Evolutionary conservation across 2,797 vertebrate genomes (phyloP).

Genomic region (Phalanger gymnotis): DNA sequence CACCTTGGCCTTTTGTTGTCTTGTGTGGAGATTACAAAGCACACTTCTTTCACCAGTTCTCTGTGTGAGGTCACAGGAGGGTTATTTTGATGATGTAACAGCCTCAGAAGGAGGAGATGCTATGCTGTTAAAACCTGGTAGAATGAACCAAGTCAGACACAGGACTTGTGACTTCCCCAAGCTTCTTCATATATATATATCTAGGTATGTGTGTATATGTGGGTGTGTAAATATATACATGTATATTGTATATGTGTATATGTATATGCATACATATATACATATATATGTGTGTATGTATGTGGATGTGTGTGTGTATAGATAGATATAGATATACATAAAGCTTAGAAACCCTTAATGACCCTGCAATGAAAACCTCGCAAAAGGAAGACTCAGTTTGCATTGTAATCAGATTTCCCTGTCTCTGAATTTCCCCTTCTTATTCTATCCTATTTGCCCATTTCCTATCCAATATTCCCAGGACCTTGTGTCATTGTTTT

Average conservation of each 20-base stretch:
- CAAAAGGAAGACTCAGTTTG: background rate
- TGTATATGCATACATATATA: no score
- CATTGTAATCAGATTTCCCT: background rate
- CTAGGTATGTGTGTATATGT: no score
- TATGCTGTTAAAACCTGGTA: background rate
- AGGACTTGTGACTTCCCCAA: background rate
- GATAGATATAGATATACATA: background rate
- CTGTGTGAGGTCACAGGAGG: background rate
- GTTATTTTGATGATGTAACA: background rate
- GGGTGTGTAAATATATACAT: background rate
- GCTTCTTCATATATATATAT: background rate
- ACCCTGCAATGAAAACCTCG: background rate
- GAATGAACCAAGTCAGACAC: background rate
- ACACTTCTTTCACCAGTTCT: background rate
- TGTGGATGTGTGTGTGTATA: no score
- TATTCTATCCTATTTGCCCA: background rate
- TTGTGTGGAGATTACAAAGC: background rate
- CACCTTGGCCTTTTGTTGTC: background rate
- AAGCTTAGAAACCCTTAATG: background rate
- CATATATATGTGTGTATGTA: no score
- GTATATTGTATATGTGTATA: no score
- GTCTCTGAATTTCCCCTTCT: background rate
- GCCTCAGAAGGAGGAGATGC: background rate
- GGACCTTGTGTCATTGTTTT: background rate
- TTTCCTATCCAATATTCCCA: background rate